Conservation (phyloP, 2,888 invertebrate genomes). For the Folsomia candida region DNA sequence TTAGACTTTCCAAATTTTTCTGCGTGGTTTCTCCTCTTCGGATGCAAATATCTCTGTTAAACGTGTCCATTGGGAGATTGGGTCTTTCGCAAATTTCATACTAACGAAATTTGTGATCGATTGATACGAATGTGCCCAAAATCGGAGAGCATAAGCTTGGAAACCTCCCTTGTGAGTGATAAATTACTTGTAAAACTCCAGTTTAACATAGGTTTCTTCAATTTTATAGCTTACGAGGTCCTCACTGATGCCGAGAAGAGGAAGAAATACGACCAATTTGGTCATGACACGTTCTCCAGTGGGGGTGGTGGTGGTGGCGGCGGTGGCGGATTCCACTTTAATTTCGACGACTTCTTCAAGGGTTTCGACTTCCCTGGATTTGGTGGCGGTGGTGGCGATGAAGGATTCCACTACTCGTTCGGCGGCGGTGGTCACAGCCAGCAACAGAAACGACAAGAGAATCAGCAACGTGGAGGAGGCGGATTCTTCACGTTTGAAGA, state of each 20-base stretch:
- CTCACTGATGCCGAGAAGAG: constrained; percentile 56
- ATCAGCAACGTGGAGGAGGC: constrained; percentile 17
- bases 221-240: constrained; percentile 56
- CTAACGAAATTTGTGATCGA: no score
- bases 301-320: constrained; percentile 49
- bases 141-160: no score
- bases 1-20: no score
- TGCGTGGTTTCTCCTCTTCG: no score
- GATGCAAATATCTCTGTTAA: no score
- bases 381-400: constrained; percentile 32
- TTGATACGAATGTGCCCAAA: no score
- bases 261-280: constrained; percentile 55
- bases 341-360: constrained; percentile 56
- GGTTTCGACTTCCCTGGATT: constrained; percentile 51
- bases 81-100: no score
- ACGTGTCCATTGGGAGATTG: no score
- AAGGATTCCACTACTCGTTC: constrained; percentile 44
- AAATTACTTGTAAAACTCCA: not conserved
- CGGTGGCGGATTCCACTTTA: constrained; percentile 51
- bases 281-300: constrained; percentile 53
- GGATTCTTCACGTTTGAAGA: constrained; percentile 49
- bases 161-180: no score
- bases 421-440: constrained; percentile 40
- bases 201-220: not conserved
- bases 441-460: constrained; percentile 28